These are phyloP conservation scores for Hycleus phaleratus DNA, from an alignment of 1,140 invertebrate species.

Conservation along the genomic window DNA sequence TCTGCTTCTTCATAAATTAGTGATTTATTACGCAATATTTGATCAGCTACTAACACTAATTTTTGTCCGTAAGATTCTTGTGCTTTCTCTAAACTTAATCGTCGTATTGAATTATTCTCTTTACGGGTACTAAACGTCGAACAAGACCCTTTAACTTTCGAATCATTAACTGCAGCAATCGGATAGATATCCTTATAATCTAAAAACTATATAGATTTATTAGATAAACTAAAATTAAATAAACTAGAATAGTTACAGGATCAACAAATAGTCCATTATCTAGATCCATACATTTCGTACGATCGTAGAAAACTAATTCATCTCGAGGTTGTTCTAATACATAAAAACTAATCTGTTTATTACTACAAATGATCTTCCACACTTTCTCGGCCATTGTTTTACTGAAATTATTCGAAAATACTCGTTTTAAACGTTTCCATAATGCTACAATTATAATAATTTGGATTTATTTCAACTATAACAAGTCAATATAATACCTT, in stretches of 20 bases:
- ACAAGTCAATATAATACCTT: conserved; percentile 43
- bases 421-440: conserved; percentile 17
- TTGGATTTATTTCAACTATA: too few species aligned
- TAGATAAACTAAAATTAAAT: too few species aligned
- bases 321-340: conserved; percentile 6
- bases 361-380: conserved; percentile 6
- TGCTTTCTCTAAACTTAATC: conserved; percentile 42
- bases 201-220: neutral
- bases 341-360: conserved; percentile 4
- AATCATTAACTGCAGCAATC: conserved; percentile 49
- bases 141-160: conserved; percentile 61
- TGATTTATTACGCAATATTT: conserved; percentile 50
- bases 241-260: neutral
- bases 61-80: conserved; percentile 48
- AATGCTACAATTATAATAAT: conserved; percentile 17
- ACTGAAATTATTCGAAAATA: conserved; percentile 3
- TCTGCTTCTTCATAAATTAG: conserved; percentile 47
- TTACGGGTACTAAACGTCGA: conserved; percentile 48
- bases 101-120: conserved; percentile 42
- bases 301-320: conserved; percentile 3
- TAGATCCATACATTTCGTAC: conserved; percentile 4
- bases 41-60: conserved; percentile 67
- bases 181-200: conserved; percentile 52
- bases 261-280: conserved; percentile 3
- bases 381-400: conserved; percentile 3